Evolutionary conservation across 2,888 invertebrate genomes (phyloP), one percentile per base, ranked within the genome.

Genomic region (Machimus atricapillus): DNA sequence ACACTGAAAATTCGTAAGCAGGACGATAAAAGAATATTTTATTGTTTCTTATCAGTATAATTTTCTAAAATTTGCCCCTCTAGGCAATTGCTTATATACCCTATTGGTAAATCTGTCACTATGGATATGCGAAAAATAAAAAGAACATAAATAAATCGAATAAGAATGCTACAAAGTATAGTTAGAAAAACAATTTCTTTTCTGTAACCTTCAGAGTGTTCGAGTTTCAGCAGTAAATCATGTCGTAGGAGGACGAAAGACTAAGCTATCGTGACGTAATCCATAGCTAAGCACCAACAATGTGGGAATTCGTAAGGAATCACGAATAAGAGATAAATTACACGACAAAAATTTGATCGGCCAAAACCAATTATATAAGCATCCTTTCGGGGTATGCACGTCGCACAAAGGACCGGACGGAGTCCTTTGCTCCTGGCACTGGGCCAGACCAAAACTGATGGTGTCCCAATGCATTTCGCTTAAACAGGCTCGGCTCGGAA

Each of bases 321-420:
- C 43, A 74, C 87, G 73, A 74, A 52, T n/a, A 66, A 66, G 58
- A 58, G 73, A 83, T 87, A 83, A 83, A 76, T 74, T 83, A 37
- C 58, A 82, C 81, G 66, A 46, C 79, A 81, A 87, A 40, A 34
- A 78, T 78, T 78, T 82, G 52, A 82, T 82, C 56, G 56, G 27
- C 58, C 23, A 40, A 34, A 73, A 83, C 66, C 83, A 83, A 83
- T 83, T 83, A 83, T 83, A 73, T 58, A 83, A 83, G 31, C 66
- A 66, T 73, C 40, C 37, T 37, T 6, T 40, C 79, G 19, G 19
- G 66, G 7, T 23, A 14, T 37, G 37, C 23, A 9, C 27, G n/a
- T 19, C 83, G 8, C 12, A 16, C 14, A 37, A 58, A 66, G 19
- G 40, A 66, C 66, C 23, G 66, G 66, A 66, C n/a, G 27, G 14